Evolutionary conservation across 2,888 invertebrate species (phyloP).

Genomic region (Hybos culiciformis): DNA sequence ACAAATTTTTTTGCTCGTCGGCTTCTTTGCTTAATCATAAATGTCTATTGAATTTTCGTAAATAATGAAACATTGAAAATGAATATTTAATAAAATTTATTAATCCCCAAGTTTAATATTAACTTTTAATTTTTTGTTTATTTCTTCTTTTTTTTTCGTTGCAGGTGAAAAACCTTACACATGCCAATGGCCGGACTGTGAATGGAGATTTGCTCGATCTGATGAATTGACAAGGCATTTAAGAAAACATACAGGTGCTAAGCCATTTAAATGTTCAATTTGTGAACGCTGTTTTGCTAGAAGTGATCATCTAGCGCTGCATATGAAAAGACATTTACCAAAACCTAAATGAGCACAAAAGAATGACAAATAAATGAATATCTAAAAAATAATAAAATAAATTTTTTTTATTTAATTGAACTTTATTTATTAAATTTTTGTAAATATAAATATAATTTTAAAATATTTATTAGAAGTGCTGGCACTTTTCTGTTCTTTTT

Average conservation of each 20-base stretch:
- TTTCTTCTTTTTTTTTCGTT: constrained; percentile 20
- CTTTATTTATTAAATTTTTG: no score
- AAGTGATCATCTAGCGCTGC: constrained; percentile 88
- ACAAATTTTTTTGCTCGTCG: no score
- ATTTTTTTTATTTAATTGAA: no score
- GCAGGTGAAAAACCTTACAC: constrained; percentile 95
- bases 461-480: no score
- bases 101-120: no score
- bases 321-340: constrained; percentile 95
- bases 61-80: no score
- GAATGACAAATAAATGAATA: no score
- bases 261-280: constrained; percentile 91
- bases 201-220: constrained; percentile 92
- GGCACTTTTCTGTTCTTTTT: no score
- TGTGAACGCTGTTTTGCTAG: constrained; percentile 91
- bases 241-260: constrained; percentile 92
- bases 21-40: not conserved
- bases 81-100: no score
- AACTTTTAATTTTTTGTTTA: no score
- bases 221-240: constrained; percentile 94
- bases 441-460: no score
- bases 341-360: not conserved
- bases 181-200: constrained; percentile 96
- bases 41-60: not conserved
- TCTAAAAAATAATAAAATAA: no score